These are phyloP conservation scores for Xenopus laevis DNA, from an alignment of 2,113 vertebrate genomes.

Conservation along the genomic window DNA sequence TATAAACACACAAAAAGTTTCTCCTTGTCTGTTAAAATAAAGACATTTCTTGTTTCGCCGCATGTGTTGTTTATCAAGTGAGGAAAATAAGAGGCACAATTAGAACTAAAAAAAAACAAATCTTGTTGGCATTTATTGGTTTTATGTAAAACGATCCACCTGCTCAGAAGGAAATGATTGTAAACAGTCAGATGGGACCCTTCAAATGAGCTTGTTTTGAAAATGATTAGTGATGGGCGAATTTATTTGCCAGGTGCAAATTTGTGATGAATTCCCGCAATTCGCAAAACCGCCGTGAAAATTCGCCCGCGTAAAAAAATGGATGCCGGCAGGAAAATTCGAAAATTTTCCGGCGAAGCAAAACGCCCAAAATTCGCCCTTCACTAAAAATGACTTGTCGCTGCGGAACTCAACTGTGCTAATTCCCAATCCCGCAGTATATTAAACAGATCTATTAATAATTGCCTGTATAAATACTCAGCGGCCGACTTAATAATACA, in stretches of 20 bases:
- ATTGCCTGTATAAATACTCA: background rate
- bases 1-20: too few species aligned
- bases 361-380: too few species aligned
- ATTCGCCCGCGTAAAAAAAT: too few species aligned
- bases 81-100: slow-evolving; percentile 14
- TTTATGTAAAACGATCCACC: slow-evolving; percentile 10
- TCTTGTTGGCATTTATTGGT: slow-evolving; percentile 9
- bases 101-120: slow-evolving; percentile 17
- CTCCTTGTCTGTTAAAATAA: background rate
- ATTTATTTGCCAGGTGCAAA: too few species aligned
- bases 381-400: too few species aligned
- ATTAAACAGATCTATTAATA: background rate
- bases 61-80: slow-evolving; percentile 14
- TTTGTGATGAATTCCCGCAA: too few species aligned
- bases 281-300: too few species aligned
- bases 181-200: slow-evolving; percentile 36
- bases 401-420: background rate
- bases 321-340: too few species aligned
- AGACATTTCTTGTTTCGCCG: background rate
- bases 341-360: too few species aligned
- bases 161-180: background rate
- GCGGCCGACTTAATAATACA: background rate
- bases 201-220: slow-evolving; percentile 4
- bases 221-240: background rate
- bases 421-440: background rate